A percentile compares a stretch with the other conserved stretches of the same genome.
These are phyloP conservation scores for Limnephilus rhombicus DNA, from an alignment of 2,888 invertebrate species.

Conservation along the genomic window DNA sequence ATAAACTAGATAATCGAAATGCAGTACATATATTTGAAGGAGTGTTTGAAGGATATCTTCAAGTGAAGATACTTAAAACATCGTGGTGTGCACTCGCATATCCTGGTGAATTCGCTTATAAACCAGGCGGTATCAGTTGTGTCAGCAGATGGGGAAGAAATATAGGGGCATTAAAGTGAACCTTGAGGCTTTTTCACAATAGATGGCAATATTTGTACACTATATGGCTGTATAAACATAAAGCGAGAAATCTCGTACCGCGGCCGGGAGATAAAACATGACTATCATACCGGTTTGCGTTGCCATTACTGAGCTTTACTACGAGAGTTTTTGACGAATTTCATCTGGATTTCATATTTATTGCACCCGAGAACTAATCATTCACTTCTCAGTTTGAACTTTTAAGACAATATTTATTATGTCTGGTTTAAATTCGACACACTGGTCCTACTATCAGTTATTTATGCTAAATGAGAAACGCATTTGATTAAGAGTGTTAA, in stretches of 20 bases:
- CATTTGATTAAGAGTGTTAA: neutral
- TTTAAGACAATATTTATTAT: neutral
- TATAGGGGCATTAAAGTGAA: slow-evolving; percentile 60
- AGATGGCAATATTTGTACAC: slow-evolving; percentile 35
- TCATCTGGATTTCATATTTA: neutral
- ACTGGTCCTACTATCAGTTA: neutral
- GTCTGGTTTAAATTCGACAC: neutral
- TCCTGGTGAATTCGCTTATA: slow-evolving; percentile 26
- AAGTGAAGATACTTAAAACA: slow-evolving; percentile 27
- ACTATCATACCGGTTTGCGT: neutral
- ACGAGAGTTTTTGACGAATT: neutral
- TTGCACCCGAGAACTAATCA: neutral
- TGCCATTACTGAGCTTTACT: neutral
- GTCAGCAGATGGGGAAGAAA: slow-evolving; percentile 56
- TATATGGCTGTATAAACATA: slow-evolving; percentile 11
- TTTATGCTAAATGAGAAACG: neutral
- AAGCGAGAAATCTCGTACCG: slow-evolving; percentile 23
- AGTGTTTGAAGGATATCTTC: slow-evolving; percentile 9
- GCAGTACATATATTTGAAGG: slow-evolving; percentile 5
- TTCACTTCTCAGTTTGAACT: neutral
- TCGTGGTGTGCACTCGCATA: slow-evolving; percentile 2
- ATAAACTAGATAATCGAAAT: slow-evolving; percentile 12
- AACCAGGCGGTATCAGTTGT: slow-evolving; percentile 38
- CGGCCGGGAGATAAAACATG: neutral
- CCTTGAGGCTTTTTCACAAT: slow-evolving; percentile 58